Base-by-base conservation (phyloP, 2,888 invertebrate species). In the Cataglyphis cursor region DNA sequence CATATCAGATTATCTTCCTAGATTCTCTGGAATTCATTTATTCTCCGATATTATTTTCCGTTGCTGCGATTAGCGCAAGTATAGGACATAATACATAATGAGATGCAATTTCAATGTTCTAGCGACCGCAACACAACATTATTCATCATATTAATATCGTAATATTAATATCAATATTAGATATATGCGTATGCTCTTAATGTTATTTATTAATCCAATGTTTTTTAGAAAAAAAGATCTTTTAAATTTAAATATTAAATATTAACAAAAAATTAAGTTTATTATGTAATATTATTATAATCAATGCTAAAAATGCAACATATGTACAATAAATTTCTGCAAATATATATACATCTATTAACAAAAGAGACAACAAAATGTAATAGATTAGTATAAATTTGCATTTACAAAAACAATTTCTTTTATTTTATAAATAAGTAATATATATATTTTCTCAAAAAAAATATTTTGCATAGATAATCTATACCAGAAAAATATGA, bases 21-120 rank as follows among this genome's bases (percentile, higher is more conserved):
- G 24, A 24, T 5, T 66, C 28, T 76, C 41, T 0, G 28, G 10
- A 66, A 76, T 41, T n/a, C 28, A 54, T 66, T 76, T 76, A 76
- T 66, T 18, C n/a, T 8, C 15, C 54, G 28, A 31, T 76, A 76
- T 75, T 75, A 75, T 76, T 76, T 76, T 54, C 54, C 54, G 38
- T 54, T 51, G 51, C n/a, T 38, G 68, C 51, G 54, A 76, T 66
- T 66, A 66, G 51, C n/a, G n/a, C 51, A 12, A 35, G 1, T 75
- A 28, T n/a, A 51, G 51, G 10, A 68, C 24, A 68, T 54, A 41
- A 68, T 68, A n/a, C 38, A 54, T n/a, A 12, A 64, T 54, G 54
- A 66, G 57, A 48, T 64, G 51, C 51, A 62, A 6, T 74, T 62
- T 64, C 64, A 31, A 21, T 75, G 4, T 3, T 62, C 3, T 24